These are phyloP conservation scores for Hestina assimilis DNA, from an alignment of 1,140 invertebrate species.

Conservation along the genomic window DNA sequence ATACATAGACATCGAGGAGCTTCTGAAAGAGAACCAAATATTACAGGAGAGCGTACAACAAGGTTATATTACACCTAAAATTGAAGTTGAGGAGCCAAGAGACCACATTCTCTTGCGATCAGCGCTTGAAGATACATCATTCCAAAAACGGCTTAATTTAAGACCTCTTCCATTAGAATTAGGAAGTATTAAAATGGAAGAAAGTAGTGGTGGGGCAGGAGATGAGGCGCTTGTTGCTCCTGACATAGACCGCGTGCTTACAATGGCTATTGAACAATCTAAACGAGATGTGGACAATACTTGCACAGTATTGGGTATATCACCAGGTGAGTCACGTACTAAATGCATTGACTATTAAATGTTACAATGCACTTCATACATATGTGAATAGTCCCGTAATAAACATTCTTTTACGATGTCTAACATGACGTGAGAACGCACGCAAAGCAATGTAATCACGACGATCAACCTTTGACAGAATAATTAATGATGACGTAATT, in stretches of 20 bases:
- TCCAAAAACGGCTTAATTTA: conserved; percentile 89
- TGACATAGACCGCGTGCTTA: conserved; percentile 90
- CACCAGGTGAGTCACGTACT: conserved; percentile 84
- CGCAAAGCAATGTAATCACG: conserved; percentile 20
- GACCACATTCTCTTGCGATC: conserved; percentile 89
- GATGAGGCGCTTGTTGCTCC: conserved; percentile 83
- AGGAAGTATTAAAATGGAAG: conserved; percentile 80
- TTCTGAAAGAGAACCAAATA: conserved; percentile 77
- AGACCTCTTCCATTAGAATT: conserved; percentile 82
- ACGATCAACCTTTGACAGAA: conserved; percentile 27
- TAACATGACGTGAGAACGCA: conserved; percentile 21
- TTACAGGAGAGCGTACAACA: conserved; percentile 72
- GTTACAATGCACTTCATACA: conserved; percentile 12
- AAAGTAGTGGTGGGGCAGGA: conserved; percentile 70
- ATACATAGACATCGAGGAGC: conserved; percentile 76
- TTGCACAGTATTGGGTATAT: conserved; percentile 90
- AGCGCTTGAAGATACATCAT: conserved; percentile 88
- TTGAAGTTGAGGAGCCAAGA: conserved; percentile 75
- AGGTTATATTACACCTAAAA: conserved; percentile 65
- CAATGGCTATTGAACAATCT: conserved; percentile 90
- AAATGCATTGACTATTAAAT: conserved; percentile 12
- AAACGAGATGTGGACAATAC: conserved; percentile 91
- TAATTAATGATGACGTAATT: conserved; percentile 60
- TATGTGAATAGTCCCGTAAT: conserved; percentile 15
- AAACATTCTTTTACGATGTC: conserved; percentile 27